A percentile compares a stretch with the other conserved stretches of the same genome.
Conservation (phyloP, 2,113 vertebrate genomes). For the Lepidothrix coronata region DNA sequence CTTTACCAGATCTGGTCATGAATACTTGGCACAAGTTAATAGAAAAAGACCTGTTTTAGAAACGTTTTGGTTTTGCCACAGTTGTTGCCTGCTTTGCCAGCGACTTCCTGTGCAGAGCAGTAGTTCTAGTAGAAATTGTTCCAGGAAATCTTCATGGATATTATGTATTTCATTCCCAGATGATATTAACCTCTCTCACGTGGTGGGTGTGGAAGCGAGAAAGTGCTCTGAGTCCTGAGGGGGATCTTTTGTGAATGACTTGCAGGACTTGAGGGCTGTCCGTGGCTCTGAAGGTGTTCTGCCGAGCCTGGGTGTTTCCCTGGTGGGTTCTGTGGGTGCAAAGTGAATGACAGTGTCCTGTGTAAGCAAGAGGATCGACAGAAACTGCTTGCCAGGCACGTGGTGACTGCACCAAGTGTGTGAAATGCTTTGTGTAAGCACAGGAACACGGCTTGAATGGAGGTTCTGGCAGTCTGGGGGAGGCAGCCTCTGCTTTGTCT, state of each 20-base stretch:
- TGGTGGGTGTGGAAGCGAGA: background rate
- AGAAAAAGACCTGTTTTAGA: background rate
- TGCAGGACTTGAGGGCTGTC: background rate
- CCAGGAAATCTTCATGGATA: background rate
- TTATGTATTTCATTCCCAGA: background rate
- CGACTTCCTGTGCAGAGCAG: background rate
- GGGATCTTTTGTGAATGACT: background rate
- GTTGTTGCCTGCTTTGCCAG: background rate
- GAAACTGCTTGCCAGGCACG: background rate
- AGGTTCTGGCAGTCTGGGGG: background rate
- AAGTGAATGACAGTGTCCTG: accelerated
- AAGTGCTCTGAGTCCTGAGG: background rate
- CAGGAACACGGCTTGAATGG: background rate
- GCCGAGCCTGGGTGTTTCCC: background rate
- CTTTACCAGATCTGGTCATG: background rate
- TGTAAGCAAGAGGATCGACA: background rate
- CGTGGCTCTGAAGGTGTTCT: background rate
- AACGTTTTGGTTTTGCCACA: background rate
- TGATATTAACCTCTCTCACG: accelerated
- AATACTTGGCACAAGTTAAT: background rate
- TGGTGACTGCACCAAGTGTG: background rate
- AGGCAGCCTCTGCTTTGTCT: background rate
- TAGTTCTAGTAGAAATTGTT: background rate
- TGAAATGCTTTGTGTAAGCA: background rate
- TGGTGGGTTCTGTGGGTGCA: background rate